Evolutionary conservation across 2,888 invertebrate genomes (phyloP).

Genomic region (Agrotis exclamationis): DNA sequence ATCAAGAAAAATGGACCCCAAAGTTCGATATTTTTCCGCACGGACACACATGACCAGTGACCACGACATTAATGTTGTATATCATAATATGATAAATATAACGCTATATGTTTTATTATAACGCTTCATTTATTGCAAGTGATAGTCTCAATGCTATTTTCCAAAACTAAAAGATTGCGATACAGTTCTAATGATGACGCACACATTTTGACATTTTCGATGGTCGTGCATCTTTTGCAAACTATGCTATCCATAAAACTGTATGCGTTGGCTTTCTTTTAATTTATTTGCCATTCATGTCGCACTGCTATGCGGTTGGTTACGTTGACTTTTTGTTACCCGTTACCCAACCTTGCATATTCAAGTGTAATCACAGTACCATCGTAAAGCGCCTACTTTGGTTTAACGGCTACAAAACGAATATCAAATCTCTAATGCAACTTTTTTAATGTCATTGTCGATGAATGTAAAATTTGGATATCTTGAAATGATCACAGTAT

Average conservation of each 20-base stretch:
- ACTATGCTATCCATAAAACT: conserved; percentile 39
- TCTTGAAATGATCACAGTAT: conserved; percentile 56
- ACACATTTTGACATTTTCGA: conserved; percentile 34
- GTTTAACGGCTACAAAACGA: conserved; percentile 20
- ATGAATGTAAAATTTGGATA: conserved; percentile 41
- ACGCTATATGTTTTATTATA: not conserved
- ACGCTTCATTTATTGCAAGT: not conserved
- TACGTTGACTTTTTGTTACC: conserved; percentile 42
- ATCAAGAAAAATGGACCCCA: not conserved
- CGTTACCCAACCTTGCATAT: conserved; percentile 44
- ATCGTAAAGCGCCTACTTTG: conserved; percentile 34
- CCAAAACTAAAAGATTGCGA: conserved; percentile 8
- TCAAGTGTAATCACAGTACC: conserved; percentile 29
- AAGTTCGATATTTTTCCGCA: not conserved
- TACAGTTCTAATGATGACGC: conserved; percentile 27
- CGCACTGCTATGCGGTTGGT: conserved; percentile 52
- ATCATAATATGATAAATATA: too few species aligned
- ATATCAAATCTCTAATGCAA: conserved; percentile 17
- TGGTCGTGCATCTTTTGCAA: conserved; percentile 24
- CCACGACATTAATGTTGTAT: too few species aligned
- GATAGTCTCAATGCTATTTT: not conserved
- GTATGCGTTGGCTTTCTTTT: conserved; percentile 49
- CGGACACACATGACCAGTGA: not conserved
- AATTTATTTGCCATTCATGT: conserved; percentile 58
- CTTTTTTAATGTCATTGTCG: conserved; percentile 18